phyloP scores from a whole-genome alignment of 2,797 vertebrate genomes.

The Enteromius thamalakanensis region DNA sequence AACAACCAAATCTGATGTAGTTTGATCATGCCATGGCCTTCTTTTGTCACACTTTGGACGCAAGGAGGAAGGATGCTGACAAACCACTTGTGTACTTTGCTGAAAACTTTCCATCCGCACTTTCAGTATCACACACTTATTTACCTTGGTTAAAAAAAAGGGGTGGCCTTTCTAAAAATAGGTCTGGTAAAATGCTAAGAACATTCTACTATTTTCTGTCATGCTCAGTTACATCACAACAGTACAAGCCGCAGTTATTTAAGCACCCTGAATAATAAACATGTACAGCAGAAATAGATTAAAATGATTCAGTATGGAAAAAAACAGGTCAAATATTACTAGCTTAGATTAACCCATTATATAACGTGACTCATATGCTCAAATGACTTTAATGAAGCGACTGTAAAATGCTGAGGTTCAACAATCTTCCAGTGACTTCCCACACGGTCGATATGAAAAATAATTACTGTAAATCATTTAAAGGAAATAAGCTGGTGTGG shows the following conservation, averaged over 20 bases:
- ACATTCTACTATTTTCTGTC: conserved; percentile 21
- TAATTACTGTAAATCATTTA: background rate
- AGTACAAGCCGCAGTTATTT: background rate
- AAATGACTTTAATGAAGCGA: background rate
- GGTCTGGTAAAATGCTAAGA: conserved; percentile 30
- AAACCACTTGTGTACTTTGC: conserved; percentile 48
- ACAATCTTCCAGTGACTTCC: background rate
- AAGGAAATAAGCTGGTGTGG: background rate
- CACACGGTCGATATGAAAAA: background rate
- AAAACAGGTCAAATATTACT: background rate
- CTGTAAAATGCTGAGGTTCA: background rate
- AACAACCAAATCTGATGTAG: background rate
- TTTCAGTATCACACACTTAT: conserved; percentile 48
- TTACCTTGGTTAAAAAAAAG: background rate
- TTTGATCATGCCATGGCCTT: background rate
- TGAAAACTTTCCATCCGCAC: conserved; percentile 58
- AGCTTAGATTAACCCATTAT: background rate
- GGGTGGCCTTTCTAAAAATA: conserved; percentile 51
- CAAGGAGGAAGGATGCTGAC: conserved; percentile 44
- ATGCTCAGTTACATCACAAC: background rate
- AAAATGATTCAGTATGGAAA: background rate
- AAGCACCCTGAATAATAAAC: background rate
- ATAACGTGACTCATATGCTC: background rate
- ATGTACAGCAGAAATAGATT: background rate
- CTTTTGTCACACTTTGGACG: conserved; percentile 16